Evolutionary conservation across 2,113 vertebrate genomes (phyloP).

Genomic region (Sceloporus tristichus): DNA sequence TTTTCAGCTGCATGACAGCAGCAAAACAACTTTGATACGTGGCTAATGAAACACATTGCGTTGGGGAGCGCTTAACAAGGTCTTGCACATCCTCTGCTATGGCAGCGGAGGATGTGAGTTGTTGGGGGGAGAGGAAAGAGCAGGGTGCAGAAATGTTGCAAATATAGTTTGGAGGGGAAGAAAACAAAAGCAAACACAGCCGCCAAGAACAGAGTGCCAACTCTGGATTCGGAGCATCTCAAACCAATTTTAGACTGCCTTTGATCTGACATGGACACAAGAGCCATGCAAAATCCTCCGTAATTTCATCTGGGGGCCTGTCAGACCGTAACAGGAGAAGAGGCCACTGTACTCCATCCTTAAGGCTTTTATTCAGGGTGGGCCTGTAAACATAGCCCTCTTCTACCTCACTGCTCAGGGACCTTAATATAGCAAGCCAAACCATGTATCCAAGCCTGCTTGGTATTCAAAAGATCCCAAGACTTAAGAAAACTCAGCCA

Average conservation of each 20-base stretch:
- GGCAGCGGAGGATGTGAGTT: fast-evolving
- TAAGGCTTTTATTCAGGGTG: not conserved
- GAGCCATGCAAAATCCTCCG: not conserved
- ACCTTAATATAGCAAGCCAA: too few species aligned
- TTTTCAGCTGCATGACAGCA: constrained; percentile 72
- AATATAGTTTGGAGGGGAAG: not conserved
- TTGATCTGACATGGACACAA: not conserved
- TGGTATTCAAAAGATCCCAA: not conserved
- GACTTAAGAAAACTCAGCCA: too few species aligned
- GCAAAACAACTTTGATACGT: constrained; percentile 75
- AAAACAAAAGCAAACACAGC: not conserved
- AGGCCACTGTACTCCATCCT: too few species aligned
- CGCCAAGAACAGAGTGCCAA: constrained; percentile 16
- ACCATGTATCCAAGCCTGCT: too few species aligned
- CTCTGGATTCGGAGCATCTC: constrained; percentile 2
- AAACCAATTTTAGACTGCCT: not conserved
- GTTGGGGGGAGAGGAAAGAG: not conserved
- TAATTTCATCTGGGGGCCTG: fast-evolving
- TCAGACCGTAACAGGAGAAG: not conserved
- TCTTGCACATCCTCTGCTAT: constrained; percentile 31
- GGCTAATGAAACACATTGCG: constrained; percentile 72
- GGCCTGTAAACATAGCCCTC: too few species aligned
- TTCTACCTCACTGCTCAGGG: too few species aligned
- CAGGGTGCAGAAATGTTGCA: not conserved
- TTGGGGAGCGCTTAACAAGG: constrained; percentile 37